Percentiles rank a stretch among this genome's conserved stretches.
phyloP scores from a whole-genome alignment of 2,797 vertebrate genomes.

The Smutsia gigantea region DNA sequence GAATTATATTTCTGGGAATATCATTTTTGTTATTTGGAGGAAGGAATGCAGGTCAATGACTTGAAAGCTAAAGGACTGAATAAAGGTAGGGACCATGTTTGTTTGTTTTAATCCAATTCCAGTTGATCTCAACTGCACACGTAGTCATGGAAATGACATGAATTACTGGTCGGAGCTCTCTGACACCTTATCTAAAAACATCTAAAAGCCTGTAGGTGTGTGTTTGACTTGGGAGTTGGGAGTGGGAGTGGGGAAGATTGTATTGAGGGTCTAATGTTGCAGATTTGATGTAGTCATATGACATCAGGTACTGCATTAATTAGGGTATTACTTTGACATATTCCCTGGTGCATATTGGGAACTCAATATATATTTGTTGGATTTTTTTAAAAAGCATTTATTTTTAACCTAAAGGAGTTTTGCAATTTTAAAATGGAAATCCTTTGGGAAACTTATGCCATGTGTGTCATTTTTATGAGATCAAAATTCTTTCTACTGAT shows the following conservation, averaged over 20 bases:
- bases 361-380: not conserved
- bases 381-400: not conserved
- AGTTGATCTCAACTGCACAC: not conserved
- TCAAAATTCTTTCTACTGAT: not conserved
- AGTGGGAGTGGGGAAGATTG: not conserved
- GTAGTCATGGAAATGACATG: not conserved
- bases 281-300: slow-evolving; percentile 9
- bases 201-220: not conserved
- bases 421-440: slow-evolving; percentile 15
- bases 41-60: not conserved
- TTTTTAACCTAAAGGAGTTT: slow-evolving; percentile 21
- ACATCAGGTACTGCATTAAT: not conserved
- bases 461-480: not conserved
- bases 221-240: fast-evolving
- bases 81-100: not conserved
- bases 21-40: not conserved
- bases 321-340: not conserved
- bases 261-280: not conserved
- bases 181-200: not conserved
- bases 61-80: not conserved
- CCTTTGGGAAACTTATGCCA: not conserved
- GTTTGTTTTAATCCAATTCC: not conserved
- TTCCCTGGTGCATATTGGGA: not conserved
- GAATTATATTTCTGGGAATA: not conserved
- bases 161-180: not conserved